These are phyloP conservation scores for Tinamus guttatus DNA, from an alignment of 2,113 vertebrate genomes.

Conservation along the genomic window DNA sequence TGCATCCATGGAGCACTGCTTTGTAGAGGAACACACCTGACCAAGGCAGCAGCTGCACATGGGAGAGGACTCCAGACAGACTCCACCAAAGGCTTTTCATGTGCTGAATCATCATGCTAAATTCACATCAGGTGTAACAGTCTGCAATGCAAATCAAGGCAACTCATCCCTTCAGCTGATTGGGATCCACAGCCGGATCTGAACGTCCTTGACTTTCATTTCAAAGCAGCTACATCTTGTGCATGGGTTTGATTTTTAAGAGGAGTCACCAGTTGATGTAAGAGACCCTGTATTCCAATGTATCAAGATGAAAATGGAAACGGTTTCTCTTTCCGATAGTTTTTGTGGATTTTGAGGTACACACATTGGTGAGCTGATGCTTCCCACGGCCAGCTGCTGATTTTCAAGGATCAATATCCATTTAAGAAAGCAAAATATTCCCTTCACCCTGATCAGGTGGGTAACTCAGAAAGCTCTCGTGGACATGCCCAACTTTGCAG, in stretches of 20 bases:
- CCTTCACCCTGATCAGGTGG: neutral
- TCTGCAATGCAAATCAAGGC: neutral
- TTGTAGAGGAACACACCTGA: neutral
- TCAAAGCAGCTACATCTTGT: neutral
- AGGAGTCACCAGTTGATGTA: neutral
- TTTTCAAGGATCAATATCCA: neutral
- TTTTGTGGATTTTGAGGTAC: neutral
- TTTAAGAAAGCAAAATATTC: neutral
- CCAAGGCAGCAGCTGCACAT: neutral
- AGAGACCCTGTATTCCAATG: neutral
- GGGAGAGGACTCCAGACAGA: neutral
- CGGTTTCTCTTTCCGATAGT: neutral
- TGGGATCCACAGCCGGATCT: neutral
- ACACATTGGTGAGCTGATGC: neutral
- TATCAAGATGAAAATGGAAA: neutral
- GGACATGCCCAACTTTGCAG: rapidly evolving
- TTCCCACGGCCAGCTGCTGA: neutral
- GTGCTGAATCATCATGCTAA: neutral
- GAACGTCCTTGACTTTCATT: neutral
- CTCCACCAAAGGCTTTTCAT: neutral
- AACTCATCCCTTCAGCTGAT: neutral
- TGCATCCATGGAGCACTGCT: neutral
- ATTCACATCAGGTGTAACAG: neutral
- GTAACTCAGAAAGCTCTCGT: neutral
- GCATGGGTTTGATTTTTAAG: neutral